Base-by-base conservation (phyloP, 2,888 invertebrate species). In the Ennomos erosarius region DNA sequence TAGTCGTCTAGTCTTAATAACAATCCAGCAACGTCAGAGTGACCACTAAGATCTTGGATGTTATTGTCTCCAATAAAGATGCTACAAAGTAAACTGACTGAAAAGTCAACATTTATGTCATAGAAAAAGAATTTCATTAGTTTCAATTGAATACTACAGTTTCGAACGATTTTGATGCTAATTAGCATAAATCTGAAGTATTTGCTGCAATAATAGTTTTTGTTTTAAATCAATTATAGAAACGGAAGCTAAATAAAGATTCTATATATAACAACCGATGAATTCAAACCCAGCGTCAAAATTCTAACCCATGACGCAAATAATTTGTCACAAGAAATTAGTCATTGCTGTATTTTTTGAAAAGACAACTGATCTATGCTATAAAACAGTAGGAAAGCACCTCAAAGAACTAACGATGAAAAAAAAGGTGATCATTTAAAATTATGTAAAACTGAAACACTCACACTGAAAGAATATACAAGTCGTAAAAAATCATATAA, bases 191-290 rank as follows among this genome's bases (percentile, higher is more conserved):
- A 80, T 79, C 71, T 16, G 78, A 68, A 68, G 35, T 60, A 47
- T 48, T n/a, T n/a, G n/a, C 26, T 26, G 6, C 16, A 16, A 16
- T 16, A 2, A 16, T 2, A 16, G 16, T 16, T 16, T 16, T n/a
- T n/a, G 1, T 1, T 4, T 26, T 3, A 26, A 26, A 71, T 64
- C 70, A 54, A 70, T 74, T 80, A 75, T 81, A 82, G 75, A 70
- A 77, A 73, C 75, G 76, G 78, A 83, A 84, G 73, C 76, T 73
- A 81, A 81, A 83, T 76, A 83, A 82, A 79, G 74, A 76, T 78
- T 78, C 78, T 87, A 83, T 82, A 81, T 79, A 81, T 85, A 82
- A 64, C 71, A 59, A 73, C 68, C 63, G 75, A 75, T 75, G 71
- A 70, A 69, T 77, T 75, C 69, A 69, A 61, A 68, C 71, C 71